Conservation (phyloP, 1,140 invertebrate species). For the Lepidostoma basale region DNA sequence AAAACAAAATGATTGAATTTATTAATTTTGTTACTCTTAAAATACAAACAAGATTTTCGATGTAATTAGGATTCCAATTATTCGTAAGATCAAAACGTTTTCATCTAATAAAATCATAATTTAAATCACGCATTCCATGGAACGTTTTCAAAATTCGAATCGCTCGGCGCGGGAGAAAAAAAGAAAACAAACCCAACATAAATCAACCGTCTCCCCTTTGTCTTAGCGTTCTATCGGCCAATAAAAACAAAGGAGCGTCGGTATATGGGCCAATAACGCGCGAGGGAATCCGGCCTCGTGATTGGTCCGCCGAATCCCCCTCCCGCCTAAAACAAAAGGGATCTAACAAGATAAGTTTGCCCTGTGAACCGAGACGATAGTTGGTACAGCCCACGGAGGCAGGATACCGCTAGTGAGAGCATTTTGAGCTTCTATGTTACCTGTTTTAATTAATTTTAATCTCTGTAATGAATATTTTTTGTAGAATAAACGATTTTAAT, state of each 20-base stretch:
- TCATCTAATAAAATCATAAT: not conserved
- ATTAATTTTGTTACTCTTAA: too few relatives aligned
- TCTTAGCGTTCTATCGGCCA: slow-evolving; percentile 40
- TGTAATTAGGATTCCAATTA: too few relatives aligned
- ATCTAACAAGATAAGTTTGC: slow-evolving; percentile 33
- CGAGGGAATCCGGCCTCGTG: slow-evolving; percentile 8
- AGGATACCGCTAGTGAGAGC: too few relatives aligned
- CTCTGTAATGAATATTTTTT: too few relatives aligned
- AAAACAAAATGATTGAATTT: too few relatives aligned
- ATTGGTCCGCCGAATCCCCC: slow-evolving; percentile 34
- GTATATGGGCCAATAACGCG: slow-evolving; percentile 40
- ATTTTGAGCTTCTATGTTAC: too few relatives aligned
- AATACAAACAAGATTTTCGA: too few relatives aligned
- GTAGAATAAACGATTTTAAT: too few relatives aligned
- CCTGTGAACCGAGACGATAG: slow-evolving; percentile 8
- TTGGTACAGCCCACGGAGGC: too few relatives aligned
- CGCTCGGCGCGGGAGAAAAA: slow-evolving; percentile 7
- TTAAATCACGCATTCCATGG: not conserved
- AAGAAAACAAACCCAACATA: slow-evolving; percentile 28
- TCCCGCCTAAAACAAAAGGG: slow-evolving; percentile 38
- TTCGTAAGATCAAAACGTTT: too few relatives aligned
- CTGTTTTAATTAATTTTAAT: too few relatives aligned
- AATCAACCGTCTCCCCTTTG: slow-evolving; percentile 35
- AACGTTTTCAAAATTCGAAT: not conserved
- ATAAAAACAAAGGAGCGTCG: slow-evolving; percentile 43